Evolutionary conservation across 2,113 vertebrate species (phyloP).

Genomic region (Gymnogyps californianus): DNA sequence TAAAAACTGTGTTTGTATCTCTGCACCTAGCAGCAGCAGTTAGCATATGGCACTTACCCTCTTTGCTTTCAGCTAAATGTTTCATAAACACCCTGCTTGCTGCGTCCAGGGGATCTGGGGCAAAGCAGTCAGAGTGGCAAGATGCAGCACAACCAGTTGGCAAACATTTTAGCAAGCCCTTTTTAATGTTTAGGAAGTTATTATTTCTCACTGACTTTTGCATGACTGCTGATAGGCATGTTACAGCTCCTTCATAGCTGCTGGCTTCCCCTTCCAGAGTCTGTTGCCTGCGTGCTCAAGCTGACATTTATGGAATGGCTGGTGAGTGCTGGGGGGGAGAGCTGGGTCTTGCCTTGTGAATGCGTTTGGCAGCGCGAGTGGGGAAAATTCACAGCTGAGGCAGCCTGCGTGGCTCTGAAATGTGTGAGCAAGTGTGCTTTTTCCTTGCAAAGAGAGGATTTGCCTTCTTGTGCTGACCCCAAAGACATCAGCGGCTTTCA

Average conservation of each 20-base stretch:
- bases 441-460: background rate
- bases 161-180: background rate
- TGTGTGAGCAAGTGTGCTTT: background rate
- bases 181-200: background rate
- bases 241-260: background rate
- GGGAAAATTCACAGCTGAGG: background rate
- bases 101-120: background rate
- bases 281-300: rapidly evolving
- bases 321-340: background rate
- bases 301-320: background rate
- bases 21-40: background rate
- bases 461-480: background rate
- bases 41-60: background rate
- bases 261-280: background rate
- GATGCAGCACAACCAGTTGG: background rate
- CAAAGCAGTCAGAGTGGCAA: rapidly evolving
- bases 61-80: background rate
- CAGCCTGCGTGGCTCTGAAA: background rate
- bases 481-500: background rate
- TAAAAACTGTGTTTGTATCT: background rate
- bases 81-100: background rate
- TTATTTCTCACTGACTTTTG: background rate
- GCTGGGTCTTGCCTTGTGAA: background rate
- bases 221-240: background rate
- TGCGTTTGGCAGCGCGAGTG: rapidly evolving